phyloP scores from a whole-genome alignment of 2,888 invertebrate genomes.

The Euphydryas editha region DNA sequence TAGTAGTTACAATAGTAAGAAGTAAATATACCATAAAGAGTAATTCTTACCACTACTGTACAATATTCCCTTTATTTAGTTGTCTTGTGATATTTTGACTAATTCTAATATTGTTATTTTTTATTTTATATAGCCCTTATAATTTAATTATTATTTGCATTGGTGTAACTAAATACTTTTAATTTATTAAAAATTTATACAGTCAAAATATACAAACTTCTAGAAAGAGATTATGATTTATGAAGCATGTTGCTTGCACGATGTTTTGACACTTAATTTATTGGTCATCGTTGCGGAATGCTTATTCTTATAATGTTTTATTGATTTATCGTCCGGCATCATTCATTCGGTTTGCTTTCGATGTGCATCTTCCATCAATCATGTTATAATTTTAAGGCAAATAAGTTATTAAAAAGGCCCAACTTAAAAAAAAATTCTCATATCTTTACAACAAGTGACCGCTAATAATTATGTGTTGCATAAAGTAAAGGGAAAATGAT shows the following conservation, averaged over 20 bases:
- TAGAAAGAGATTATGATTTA: slow-evolving; percentile 48
- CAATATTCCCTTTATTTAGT: slow-evolving; percentile 44
- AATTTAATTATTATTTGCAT: slow-evolving; percentile 41
- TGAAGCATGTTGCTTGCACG: slow-evolving; percentile 75
- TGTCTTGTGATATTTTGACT: slow-evolving; percentile 54
- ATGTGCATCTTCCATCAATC: slow-evolving; percentile 68
- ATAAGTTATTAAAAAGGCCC: slow-evolving; percentile 28
- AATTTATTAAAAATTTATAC: slow-evolving; percentile 30
- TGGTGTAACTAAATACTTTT: slow-evolving; percentile 43
- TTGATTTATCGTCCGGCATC: slow-evolving; percentile 56
- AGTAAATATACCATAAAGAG: not conserved
- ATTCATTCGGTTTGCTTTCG: slow-evolving; percentile 67
- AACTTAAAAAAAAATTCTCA: slow-evolving; percentile 16
- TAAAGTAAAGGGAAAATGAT: slow-evolving; percentile 41
- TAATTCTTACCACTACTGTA: slow-evolving; percentile 24
- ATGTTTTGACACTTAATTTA: slow-evolving; percentile 59
- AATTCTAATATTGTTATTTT: slow-evolving; percentile 22
- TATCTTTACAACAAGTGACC: slow-evolving; percentile 30
- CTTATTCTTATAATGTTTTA: slow-evolving; percentile 55
- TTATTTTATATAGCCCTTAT: slow-evolving; percentile 30
- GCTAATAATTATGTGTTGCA: slow-evolving; percentile 32
- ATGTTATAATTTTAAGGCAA: slow-evolving; percentile 40
- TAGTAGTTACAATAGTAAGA: not conserved
- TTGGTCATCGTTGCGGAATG: slow-evolving; percentile 62
- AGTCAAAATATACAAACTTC: slow-evolving; percentile 53